These are phyloP conservation scores for Ochropleura plecta DNA, from an alignment of 2,888 invertebrate genomes.

Conservation along the genomic window DNA sequence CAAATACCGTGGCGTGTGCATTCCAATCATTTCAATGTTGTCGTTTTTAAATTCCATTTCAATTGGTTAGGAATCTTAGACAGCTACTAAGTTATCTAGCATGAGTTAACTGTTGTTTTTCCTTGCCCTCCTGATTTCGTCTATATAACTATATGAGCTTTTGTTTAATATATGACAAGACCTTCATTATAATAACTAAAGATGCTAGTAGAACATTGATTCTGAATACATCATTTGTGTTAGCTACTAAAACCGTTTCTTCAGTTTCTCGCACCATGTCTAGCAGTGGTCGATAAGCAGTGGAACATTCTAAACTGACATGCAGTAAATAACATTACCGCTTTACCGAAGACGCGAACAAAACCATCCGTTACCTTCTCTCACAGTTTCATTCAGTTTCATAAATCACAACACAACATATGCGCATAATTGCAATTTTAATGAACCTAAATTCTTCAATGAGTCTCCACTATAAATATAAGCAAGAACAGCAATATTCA, in stretches of 20 bases:
- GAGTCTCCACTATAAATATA: constrained; percentile 41
- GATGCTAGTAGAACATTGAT: not conserved
- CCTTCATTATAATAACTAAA: too few species aligned
- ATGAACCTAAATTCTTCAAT: constrained; percentile 55
- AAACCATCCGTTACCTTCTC: constrained; percentile 50
- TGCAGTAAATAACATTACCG: constrained; percentile 44
- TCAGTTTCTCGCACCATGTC: constrained; percentile 14
- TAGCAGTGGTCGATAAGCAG: constrained; percentile 14
- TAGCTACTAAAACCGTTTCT: not conserved
- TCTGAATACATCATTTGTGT: not conserved
- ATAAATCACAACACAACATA: constrained; percentile 48
- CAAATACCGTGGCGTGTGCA: constrained; percentile 32
- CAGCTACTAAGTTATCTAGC: not conserved
- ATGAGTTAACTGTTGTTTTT: too few species aligned
- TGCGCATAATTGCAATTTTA: constrained; percentile 57
- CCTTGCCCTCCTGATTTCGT: too few species aligned
- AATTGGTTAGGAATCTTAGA: not conserved
- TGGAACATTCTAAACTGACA: constrained; percentile 32
- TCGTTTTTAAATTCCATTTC: constrained; percentile 2
- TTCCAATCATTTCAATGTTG: constrained; percentile 22
- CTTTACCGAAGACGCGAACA: constrained; percentile 21
- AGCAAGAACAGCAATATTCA: constrained; percentile 43
- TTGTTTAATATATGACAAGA: too few species aligned
- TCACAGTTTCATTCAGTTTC: constrained; percentile 31
- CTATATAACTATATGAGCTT: too few species aligned